These are phyloP conservation scores for Lasius fuliginosus DNA, from an alignment of 2,888 invertebrate species.

Conservation along the genomic window DNA sequence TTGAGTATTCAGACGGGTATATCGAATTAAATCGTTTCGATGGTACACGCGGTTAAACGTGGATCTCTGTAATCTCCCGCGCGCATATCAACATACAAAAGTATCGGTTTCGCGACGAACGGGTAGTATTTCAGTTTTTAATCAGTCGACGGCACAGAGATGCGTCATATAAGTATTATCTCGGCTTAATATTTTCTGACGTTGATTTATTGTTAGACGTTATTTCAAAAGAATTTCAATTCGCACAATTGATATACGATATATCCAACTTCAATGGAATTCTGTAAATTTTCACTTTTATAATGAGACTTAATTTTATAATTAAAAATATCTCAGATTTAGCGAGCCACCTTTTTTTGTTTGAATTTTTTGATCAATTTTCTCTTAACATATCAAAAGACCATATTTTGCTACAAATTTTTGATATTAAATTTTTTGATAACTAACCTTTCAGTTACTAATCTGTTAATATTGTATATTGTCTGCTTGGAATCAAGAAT, in stretches of 20 bases:
- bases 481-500: not conserved
- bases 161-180: not conserved
- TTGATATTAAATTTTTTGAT: not conserved
- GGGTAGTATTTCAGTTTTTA: constrained; percentile 19
- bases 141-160: not conserved
- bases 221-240: not conserved
- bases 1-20: constrained; percentile 12
- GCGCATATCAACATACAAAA: not conserved
- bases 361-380: not conserved
- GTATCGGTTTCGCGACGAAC: constrained; percentile 1
- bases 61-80: not conserved
- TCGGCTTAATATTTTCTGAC: not conserved
- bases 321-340: not conserved
- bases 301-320: not conserved
- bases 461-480: not conserved
- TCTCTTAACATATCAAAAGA: not conserved
- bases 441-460: not conserved
- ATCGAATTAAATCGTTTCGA: constrained; percentile 36
- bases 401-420: not conserved
- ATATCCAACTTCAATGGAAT: not conserved
- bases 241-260: not conserved
- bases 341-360: not conserved
- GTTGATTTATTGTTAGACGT: not conserved
- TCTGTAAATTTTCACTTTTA: not conserved
- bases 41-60: constrained; percentile 26